Evolutionary conservation across 92 coral and sea anemone genomes (phyloP).

Genomic region (Pocillopora meandrina): DNA sequence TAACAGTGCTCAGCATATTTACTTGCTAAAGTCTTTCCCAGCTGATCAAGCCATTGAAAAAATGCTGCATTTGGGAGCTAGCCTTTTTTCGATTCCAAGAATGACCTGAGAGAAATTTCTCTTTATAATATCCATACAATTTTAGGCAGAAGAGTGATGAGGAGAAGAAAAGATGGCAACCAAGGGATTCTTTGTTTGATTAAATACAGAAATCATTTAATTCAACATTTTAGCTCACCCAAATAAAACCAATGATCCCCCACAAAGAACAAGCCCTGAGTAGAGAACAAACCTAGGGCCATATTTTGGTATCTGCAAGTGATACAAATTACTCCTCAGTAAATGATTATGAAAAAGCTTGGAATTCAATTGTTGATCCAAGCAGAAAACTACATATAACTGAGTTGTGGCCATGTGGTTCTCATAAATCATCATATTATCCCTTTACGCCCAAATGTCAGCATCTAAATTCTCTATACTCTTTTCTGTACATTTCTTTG

Average conservation of each 20-base stretch:
- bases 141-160: background rate
- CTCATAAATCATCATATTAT: too few species aligned
- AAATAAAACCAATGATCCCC: background rate
- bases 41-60: too few species aligned
- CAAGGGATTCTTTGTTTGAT: background rate
- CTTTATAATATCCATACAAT: background rate
- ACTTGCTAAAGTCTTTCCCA: too few species aligned
- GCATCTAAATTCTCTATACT: too few species aligned
- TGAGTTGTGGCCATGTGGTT: too few species aligned
- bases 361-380: background rate
- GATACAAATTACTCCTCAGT: background rate
- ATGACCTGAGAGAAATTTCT: too few species aligned
- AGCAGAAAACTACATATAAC: background rate
- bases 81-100: too few species aligned
- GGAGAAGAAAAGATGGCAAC: background rate
- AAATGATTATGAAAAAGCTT: background rate
- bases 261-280: background rate
- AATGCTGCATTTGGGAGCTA: too few species aligned
- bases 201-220: background rate
- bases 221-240: background rate
- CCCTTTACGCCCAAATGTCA: too few species aligned
- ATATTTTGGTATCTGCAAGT: conserved; percentile 1
- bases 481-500: too few species aligned
- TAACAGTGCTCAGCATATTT: too few species aligned
- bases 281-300: background rate